These are phyloP conservation scores for Axinella damicornis DNA, from an alignment of 37 sponge, comb jelly and placozoan genomes.

Conservation along the genomic window DNA sequence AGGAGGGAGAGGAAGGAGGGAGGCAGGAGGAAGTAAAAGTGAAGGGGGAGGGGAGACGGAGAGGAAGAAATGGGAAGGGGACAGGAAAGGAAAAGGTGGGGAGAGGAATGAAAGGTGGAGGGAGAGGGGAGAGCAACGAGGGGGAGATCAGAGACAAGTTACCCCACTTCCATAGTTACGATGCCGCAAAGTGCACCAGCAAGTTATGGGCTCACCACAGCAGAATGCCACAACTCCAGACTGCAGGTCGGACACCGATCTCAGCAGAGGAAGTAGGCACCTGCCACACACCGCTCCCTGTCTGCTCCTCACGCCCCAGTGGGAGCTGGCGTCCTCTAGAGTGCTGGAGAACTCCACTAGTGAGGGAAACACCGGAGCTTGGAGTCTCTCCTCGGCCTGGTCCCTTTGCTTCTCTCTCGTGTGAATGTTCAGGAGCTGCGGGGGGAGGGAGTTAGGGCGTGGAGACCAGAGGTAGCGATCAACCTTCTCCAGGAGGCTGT, in stretches of 20 bases:
- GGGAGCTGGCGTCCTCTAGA: constrained; percentile 42
- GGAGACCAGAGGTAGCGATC: constrained; percentile 71
- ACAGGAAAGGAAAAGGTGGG: no score
- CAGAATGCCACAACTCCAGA: constrained; percentile 32
- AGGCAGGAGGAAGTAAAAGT: no score
- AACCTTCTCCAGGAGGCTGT: constrained; percentile 52
- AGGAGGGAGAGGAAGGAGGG: no score
- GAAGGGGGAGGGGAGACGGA: no score
- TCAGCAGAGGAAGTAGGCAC: constrained; percentile 26
- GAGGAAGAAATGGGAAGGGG: no score
- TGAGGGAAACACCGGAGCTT: no score
- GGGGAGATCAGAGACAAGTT: no score
- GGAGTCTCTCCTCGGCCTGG: neutral
- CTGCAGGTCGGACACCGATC: constrained; percentile 32
- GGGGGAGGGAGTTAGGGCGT: constrained; percentile 34
- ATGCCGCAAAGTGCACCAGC: no score
- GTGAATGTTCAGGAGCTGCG: constrained; percentile 34
- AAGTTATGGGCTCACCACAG: constrained; percentile 69
- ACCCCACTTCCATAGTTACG: no score
- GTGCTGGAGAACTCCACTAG: neutral
- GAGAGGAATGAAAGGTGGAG: no score
- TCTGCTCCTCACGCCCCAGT: constrained; percentile 46
- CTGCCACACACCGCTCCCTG: constrained; percentile 7
- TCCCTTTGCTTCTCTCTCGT: constrained; percentile 5
- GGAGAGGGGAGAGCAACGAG: no score